Percentiles rank a stretch among this genome's conserved stretches.
phyloP scores from a whole-genome alignment of 2,888 invertebrate genomes.

The Lampropteryx suffumata region DNA sequence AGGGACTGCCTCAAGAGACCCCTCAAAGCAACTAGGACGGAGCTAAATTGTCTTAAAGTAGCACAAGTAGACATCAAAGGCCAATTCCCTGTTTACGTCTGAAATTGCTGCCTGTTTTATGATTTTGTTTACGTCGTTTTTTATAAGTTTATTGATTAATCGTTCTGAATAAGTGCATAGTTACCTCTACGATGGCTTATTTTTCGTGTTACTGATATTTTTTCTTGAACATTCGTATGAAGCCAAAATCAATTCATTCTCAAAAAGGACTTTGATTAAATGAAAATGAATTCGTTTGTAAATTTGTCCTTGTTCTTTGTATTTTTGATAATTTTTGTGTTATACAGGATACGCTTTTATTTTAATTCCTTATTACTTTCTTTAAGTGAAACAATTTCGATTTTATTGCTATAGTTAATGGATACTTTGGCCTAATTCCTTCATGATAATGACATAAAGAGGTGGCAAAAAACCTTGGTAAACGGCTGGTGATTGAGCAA shows the following conservation, averaged over 20 bases:
- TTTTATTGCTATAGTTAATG: neutral
- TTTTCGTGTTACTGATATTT: neutral
- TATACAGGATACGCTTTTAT: too few relatives aligned
- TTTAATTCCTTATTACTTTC: too few relatives aligned
- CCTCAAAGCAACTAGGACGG: conserved; percentile 59
- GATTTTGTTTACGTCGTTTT: conserved; percentile 23
- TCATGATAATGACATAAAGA: conserved; percentile 12
- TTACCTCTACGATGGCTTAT: neutral
- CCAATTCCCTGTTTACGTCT: conserved; percentile 16
- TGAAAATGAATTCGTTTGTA: too few relatives aligned
- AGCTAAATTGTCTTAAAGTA: conserved; percentile 58
- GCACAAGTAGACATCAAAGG: conserved; percentile 64
- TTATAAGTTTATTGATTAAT: conserved; percentile 8
- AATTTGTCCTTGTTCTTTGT: too few relatives aligned
- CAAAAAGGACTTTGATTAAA: too few relatives aligned
- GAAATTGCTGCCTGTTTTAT: conserved; percentile 17
- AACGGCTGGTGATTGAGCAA: conserved; percentile 12
- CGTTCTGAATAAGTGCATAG: neutral
- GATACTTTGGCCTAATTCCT: conserved; percentile 12
- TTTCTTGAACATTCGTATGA: too few relatives aligned
- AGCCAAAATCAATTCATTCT: too few relatives aligned
- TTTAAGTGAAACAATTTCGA: conserved; percentile 2
- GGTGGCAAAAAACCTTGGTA: conserved; percentile 2
- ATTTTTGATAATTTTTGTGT: too few relatives aligned
- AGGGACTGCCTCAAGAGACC: conserved; percentile 46